Evolutionary conservation across 1,140 invertebrate species (phyloP).

Genomic region (Neodiprion pinetum): DNA sequence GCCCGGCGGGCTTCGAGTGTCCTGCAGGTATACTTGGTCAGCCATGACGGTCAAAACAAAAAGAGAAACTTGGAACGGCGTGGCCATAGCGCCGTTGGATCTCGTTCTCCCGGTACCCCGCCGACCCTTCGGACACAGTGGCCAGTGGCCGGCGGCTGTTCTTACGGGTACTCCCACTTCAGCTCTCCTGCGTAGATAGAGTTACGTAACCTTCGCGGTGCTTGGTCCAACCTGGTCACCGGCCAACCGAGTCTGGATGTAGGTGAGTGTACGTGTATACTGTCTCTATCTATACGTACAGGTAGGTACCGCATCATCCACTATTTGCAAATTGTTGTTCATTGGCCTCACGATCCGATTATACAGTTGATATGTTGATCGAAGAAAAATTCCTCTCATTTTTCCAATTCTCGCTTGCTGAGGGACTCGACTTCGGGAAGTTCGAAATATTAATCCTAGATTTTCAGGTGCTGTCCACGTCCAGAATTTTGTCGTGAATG

Average conservation of each 20-base stretch:
- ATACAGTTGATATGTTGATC: too few relatives aligned
- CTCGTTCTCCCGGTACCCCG: background rate
- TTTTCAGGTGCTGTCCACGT: too few relatives aligned
- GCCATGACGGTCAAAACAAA: slow-evolving; percentile 7
- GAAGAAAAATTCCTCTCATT: too few relatives aligned
- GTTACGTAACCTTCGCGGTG: background rate
- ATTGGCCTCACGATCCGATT: too few relatives aligned
- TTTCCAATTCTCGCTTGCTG: too few relatives aligned
- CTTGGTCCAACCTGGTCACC: background rate
- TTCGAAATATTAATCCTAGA: too few relatives aligned
- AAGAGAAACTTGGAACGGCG: background rate
- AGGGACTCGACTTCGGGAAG: too few relatives aligned
- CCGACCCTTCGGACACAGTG: slow-evolving; percentile 1
- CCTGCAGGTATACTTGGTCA: background rate
- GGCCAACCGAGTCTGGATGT: background rate
- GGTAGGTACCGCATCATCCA: too few relatives aligned
- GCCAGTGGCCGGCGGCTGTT: background rate
- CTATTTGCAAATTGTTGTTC: too few relatives aligned
- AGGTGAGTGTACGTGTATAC: background rate
- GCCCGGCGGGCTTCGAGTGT: background rate
- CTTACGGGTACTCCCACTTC: background rate
- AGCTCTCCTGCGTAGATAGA: background rate
- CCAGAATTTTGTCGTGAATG: too few relatives aligned
- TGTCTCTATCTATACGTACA: too few relatives aligned
- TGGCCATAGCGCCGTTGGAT: slow-evolving; percentile 3